phyloP scores from a whole-genome alignment of 2,888 invertebrate species.

The Papilio gigon region DNA sequence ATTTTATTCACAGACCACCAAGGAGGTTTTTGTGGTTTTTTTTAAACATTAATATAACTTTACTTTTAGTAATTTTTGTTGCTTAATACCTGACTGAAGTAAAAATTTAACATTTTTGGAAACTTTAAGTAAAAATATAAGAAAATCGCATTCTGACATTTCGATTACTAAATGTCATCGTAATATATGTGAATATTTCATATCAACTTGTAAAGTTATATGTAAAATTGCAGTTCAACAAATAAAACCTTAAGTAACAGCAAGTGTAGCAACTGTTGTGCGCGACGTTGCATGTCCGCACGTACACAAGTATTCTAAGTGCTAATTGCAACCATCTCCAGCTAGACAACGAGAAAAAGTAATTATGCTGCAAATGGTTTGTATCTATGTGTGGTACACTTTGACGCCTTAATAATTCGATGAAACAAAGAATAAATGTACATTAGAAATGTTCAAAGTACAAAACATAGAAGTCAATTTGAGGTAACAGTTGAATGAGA shows the following conservation, averaged over 20 bases:
- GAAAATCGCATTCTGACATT: no score
- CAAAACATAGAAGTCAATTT: constrained; percentile 41
- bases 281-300: background rate
- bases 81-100: background rate
- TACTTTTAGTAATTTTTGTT: constrained; percentile 16
- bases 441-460: constrained; percentile 19
- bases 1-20: constrained; percentile 63
- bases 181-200: no score
- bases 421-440: constrained; percentile 18
- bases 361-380: background rate
- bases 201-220: background rate
- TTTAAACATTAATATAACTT: constrained; percentile 37
- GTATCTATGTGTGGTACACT: background rate
- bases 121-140: no score
- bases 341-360: constrained; percentile 4
- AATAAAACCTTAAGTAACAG: background rate
- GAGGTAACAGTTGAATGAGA: constrained; percentile 21
- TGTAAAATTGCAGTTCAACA: background rate
- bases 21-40: constrained; percentile 50
- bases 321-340: background rate
- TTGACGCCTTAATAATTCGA: background rate
- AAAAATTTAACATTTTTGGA: no score
- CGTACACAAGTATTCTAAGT: background rate
- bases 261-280: background rate
- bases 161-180: no score